Evolutionary conservation across 2,113 vertebrate species (phyloP).

Genomic region (Phrynosoma blainvillii): DNA sequence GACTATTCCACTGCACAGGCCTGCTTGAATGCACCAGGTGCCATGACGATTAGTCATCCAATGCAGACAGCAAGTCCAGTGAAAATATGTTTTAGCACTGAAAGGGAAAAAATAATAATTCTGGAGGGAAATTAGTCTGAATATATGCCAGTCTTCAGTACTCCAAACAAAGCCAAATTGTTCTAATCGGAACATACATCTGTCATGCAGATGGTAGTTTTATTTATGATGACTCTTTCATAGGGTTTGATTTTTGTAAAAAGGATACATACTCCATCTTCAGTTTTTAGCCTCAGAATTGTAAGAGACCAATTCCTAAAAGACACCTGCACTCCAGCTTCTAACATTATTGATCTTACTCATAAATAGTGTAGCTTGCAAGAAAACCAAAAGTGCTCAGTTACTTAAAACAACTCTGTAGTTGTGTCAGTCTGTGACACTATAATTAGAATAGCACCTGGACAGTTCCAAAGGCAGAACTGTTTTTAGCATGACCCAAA

Average conservation of each 20-base stretch:
- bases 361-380: constrained; percentile 69
- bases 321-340: constrained; percentile 58
- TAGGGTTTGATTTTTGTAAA: constrained; percentile 26
- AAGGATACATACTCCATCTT: constrained; percentile 26
- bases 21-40: constrained; percentile 89
- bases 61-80: constrained; percentile 81
- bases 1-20: constrained; percentile 89
- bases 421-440: constrained; percentile 25
- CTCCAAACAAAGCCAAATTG: constrained; percentile 60
- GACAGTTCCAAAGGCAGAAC: constrained; percentile 27
- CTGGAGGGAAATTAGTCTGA: constrained; percentile 70
- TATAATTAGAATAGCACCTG: constrained; percentile 36
- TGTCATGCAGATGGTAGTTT: constrained; percentile 38
- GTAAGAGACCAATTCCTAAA: constrained; percentile 64
- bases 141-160: constrained; percentile 55
- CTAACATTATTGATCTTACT: constrained; percentile 66
- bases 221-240: constrained; percentile 40
- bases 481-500: constrained; percentile 6
- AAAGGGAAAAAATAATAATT: constrained; percentile 54
- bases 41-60: constrained; percentile 89
- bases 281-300: constrained; percentile 46
- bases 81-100: constrained; percentile 78
- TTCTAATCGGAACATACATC: constrained; percentile 43
- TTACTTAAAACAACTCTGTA: constrained; percentile 59
- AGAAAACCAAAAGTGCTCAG: constrained; percentile 54